phyloP scores from a whole-genome alignment of 2,113 vertebrate genomes.

The Chlorodrepanis virens region DNA sequence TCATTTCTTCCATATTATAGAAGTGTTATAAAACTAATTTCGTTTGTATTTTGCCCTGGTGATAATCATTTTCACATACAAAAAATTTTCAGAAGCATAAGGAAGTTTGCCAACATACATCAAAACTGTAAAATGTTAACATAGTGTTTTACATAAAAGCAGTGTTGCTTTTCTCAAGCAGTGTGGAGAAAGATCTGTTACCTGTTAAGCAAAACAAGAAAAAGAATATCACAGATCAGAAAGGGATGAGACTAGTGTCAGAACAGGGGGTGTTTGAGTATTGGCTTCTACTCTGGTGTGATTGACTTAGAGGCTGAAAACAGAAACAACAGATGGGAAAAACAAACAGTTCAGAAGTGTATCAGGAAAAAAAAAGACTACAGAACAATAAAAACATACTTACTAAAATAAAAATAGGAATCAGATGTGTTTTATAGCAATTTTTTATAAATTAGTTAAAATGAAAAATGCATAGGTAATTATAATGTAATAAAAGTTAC shows the following conservation, averaged over 20 bases:
- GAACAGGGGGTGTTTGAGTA: background rate
- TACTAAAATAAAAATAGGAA: background rate
- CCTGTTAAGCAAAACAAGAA: background rate
- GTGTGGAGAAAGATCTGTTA: background rate
- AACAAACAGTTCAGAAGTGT: background rate
- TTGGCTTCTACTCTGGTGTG: background rate
- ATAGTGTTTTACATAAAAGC: background rate
- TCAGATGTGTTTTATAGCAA: background rate
- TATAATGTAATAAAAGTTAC: background rate
- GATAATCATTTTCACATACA: background rate
- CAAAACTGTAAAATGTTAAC: background rate
- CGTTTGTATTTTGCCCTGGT: background rate
- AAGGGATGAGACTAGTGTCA: background rate
- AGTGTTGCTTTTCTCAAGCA: background rate
- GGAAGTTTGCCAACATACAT: background rate
- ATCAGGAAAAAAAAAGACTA: background rate
- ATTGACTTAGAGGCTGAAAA: background rate
- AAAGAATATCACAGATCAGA: background rate
- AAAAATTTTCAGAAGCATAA: background rate
- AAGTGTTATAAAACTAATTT: background rate
- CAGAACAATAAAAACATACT: background rate
- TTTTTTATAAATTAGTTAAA: background rate
- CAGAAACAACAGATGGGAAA: conserved; percentile 28
- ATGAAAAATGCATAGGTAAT: background rate
- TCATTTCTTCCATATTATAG: background rate